Evolutionary conservation across 2,888 invertebrate species (phyloP).

Genomic region (Eretmocerus hayati): DNA sequence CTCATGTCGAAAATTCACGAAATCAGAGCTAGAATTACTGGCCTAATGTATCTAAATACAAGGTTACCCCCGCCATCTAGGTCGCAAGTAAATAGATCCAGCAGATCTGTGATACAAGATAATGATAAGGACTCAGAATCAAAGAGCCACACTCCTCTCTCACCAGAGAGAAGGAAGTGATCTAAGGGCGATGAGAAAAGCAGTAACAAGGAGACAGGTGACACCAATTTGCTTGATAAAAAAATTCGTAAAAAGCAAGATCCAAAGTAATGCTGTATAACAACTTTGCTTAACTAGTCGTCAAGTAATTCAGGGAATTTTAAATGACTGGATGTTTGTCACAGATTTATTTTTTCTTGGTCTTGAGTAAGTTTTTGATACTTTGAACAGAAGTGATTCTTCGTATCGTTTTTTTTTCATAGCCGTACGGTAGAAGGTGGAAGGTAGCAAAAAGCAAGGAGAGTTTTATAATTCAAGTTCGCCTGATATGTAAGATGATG

Average conservation of each 20-base stretch:
- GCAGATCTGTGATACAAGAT: constrained; percentile 29
- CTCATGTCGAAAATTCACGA: too few relatives aligned
- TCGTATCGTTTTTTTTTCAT: constrained; percentile 48
- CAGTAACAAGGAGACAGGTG: constrained; percentile 29
- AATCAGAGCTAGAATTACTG: too few relatives aligned
- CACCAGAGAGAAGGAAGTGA: constrained; percentile 38
- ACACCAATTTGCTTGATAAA: constrained; percentile 33
- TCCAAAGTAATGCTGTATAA: constrained; percentile 49
- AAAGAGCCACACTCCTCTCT: constrained; percentile 42
- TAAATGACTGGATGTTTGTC: constrained; percentile 85
- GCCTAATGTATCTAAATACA: constrained; percentile 34
- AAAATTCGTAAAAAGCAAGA: constrained; percentile 40
- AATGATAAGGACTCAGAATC: constrained; percentile 41
- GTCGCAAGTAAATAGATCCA: constrained; percentile 22
- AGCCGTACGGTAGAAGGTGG: constrained; percentile 60
- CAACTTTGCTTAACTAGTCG: too few relatives aligned
- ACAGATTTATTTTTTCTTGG: too few relatives aligned
- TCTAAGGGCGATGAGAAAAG: constrained; percentile 29
- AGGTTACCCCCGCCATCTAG: constrained; percentile 27
- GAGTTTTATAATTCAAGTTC: constrained; percentile 81
- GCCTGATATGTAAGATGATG: constrained; percentile 99
- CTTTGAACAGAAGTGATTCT: too few relatives aligned
- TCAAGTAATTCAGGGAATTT: too few relatives aligned
- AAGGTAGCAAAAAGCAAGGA: constrained; percentile 48
- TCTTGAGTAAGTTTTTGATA: too few relatives aligned